Base-by-base conservation (phyloP, 1,140 invertebrate species). In the Onthophagus taurus region DNA sequence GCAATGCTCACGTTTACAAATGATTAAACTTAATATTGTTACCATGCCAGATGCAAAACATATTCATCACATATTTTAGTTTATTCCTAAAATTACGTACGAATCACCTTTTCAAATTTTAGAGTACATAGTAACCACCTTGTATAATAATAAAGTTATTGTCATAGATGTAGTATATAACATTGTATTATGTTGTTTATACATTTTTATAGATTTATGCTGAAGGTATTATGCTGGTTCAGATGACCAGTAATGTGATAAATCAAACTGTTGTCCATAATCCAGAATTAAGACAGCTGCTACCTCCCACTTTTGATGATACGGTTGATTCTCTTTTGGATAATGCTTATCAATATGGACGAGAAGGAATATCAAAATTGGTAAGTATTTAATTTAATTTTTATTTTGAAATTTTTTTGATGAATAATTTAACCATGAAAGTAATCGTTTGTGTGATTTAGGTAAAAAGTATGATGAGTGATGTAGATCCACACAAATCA, bases 181-280 rank as follows among this genome's bases (percentile, higher is more conserved):
- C 6, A 26, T 44, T 12, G 35, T 35, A 46, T 29, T 6, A 45
- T 50, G 17, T 19, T 20, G 48, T n/a, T n/a, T n/a, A n/a, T n/a
- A n/a, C n/a, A n/a, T 44, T 39, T n/a, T 51, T 70, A 67, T 53
- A 96, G 86, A 80, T 96, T 44, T 97, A 97, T 63, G 86, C 85
- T 11, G 95, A 98, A 72, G 90, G 88, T 14, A 85, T 97, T 60
- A 89, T 95, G 57, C 72, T 98, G 18, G 78, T 96, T 14, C 83
- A 90, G 64, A 74, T 96, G 30, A 83, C 82, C 17, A 84, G 87
- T 37, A 89, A 89, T 65, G 72, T 97, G 9, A 74, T 97, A 8
- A 96, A 97, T 69, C 80, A 82, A 52, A 92, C 89, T 8, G 76
- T 93, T 16, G 83, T 87, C 8, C 80, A 88, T 63, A 85, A 94